Conservation (phyloP, 1,140 invertebrate species). For the Helicoverpa zea region DNA sequence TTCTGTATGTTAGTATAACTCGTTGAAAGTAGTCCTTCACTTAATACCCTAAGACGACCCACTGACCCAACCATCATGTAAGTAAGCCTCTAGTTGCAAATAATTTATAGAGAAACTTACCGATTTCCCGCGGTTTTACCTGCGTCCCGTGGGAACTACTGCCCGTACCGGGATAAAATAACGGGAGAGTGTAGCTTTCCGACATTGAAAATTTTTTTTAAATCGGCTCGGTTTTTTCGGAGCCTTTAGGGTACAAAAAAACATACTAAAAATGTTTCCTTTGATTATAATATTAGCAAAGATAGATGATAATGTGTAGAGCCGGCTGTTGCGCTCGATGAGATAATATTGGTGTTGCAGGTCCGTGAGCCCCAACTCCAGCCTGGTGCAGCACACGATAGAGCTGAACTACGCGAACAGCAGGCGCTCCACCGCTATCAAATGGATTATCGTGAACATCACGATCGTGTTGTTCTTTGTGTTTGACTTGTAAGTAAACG, state of each 20-base stretch:
- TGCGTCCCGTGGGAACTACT: too few relatives aligned
- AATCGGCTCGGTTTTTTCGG: too few relatives aligned
- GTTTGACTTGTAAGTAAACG: constrained; percentile 72
- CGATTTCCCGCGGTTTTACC: too few relatives aligned
- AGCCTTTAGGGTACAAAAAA: too few relatives aligned
- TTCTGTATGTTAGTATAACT: not conserved
- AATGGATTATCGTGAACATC: constrained; percentile 72
- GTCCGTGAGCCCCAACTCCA: constrained; percentile 64
- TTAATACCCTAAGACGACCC: not conserved
- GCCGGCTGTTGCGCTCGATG: not conserved
- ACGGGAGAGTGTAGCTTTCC: too few relatives aligned
- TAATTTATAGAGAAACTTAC: too few relatives aligned
- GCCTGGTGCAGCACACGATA: constrained; percentile 67
- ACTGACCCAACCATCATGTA: too few relatives aligned
- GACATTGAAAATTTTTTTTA: too few relatives aligned
- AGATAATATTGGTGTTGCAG: constrained; percentile 51
- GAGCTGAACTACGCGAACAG: constrained; percentile 71
- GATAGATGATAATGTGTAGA: not conserved
- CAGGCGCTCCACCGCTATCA: constrained; percentile 66
- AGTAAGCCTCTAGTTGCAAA: too few relatives aligned
- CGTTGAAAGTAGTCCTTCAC: not conserved
- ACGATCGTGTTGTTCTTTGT: constrained; percentile 67
- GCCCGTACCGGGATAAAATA: too few relatives aligned
- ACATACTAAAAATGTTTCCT: too few relatives aligned
- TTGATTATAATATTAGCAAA: not conserved